Evolutionary conservation across 2,888 invertebrate genomes (phyloP).

Genomic region (Aromia moschata): DNA sequence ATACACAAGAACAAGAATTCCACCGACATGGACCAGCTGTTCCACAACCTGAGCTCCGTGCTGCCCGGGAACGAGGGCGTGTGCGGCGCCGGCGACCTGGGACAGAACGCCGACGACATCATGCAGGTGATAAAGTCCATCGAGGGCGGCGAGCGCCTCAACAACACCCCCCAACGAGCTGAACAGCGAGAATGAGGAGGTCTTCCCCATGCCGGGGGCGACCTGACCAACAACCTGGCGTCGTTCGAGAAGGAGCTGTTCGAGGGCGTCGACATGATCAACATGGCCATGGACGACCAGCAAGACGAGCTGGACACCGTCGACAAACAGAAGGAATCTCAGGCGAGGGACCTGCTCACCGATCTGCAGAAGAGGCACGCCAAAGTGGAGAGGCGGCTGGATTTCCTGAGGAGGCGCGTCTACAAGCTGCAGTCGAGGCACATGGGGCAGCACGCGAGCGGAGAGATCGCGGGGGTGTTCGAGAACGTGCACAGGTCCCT

Average conservation of each 20-base stretch:
- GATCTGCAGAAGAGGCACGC: conserved; percentile 67
- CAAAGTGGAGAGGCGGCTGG: conserved; percentile 74
- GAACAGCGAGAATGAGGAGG: conserved; percentile 50
- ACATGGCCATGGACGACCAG: conserved; percentile 63
- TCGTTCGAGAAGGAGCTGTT: conserved; percentile 60
- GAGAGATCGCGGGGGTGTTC: conserved; percentile 81
- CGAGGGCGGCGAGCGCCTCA: conserved; percentile 66
- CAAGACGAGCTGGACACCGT: conserved; percentile 63
- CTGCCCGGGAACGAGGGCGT: conserved; percentile 53
- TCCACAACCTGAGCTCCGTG: conserved; percentile 66
- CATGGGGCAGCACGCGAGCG: conserved; percentile 80
- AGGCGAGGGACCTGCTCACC: conserved; percentile 66
- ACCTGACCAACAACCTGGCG: conserved; percentile 54
- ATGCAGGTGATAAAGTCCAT: conserved; percentile 81
- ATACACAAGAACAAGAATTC: conserved; percentile 51
- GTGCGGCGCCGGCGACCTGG: conserved; percentile 66
- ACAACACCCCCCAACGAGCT: conserved; percentile 52
- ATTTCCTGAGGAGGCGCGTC: conserved; percentile 77
- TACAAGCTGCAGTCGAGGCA: conserved; percentile 79
- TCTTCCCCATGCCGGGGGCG: conserved; percentile 56
- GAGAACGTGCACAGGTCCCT: conserved; percentile 74
- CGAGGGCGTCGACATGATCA: conserved; percentile 66
- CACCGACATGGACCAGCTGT: conserved; percentile 72
- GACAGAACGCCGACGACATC: conserved; percentile 70
- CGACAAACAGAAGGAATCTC: conserved; percentile 57